These are phyloP conservation scores for Micromesistius poutassou DNA, from an alignment of 2,797 vertebrate species.

Conservation along the genomic window DNA sequence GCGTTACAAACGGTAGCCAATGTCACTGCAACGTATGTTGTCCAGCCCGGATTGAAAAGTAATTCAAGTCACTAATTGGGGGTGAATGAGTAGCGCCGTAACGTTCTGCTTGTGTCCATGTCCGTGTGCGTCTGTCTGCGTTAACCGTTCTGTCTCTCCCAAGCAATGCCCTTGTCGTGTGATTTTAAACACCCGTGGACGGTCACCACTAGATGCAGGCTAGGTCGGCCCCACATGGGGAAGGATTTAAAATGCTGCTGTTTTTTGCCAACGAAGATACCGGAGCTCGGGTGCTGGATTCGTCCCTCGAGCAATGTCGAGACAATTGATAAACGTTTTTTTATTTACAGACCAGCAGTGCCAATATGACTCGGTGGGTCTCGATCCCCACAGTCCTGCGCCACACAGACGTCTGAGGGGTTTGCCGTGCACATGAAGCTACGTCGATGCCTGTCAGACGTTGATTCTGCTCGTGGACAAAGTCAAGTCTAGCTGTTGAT, in stretches of 20 bases:
- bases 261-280: conserved; percentile 28
- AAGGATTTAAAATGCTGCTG: conserved; percentile 39
- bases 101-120: conserved; percentile 15
- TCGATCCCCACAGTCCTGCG: conserved; percentile 28
- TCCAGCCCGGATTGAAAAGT: not conserved
- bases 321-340: not conserved
- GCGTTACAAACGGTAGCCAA: not conserved
- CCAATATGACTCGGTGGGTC: conserved; percentile 39
- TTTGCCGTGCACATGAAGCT: not conserved
- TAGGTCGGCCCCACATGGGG: conserved; percentile 38
- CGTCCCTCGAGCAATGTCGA: conserved; percentile 19
- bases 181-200: not conserved
- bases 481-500: not conserved
- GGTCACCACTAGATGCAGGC: not conserved
- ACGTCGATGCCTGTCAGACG: not conserved
- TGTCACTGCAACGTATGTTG: not conserved
- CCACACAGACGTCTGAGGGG: conserved; percentile 24
- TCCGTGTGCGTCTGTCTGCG: not conserved
- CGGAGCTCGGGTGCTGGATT: conserved; percentile 31
- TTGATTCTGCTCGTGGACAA: not conserved
- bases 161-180: not conserved
- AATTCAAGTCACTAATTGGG: not conserved
- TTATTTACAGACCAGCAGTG: conserved; percentile 52
- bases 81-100: conserved; percentile 5
- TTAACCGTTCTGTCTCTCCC: not conserved